A percentile compares a stretch with the other conserved stretches of the same genome.
These are phyloP conservation scores for Drosophila quadrilineata DNA, from an alignment of 1,140 invertebrate genomes.

Conservation along the genomic window DNA sequence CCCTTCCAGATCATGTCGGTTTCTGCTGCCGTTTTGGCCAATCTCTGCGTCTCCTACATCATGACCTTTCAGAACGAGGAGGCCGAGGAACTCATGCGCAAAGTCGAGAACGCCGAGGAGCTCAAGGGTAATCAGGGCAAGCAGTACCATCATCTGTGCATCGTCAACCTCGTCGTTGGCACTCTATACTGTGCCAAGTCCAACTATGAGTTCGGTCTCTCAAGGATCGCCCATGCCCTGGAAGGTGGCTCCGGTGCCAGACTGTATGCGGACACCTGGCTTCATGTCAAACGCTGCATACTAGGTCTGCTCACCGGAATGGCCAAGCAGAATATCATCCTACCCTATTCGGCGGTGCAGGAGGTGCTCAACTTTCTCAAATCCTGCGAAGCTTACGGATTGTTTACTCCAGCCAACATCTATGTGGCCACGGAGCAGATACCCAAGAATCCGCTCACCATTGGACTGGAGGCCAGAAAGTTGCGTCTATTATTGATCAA, in stretches of 20 bases:
- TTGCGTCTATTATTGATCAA: conserved; percentile 63
- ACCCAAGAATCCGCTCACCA: conserved; percentile 68
- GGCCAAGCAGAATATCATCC: conserved; percentile 92
- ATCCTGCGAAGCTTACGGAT: conserved; percentile 87
- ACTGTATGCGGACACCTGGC: conserved; percentile 97
- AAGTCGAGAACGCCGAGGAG: conserved; percentile 98
- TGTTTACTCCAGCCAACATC: conserved; percentile 78
- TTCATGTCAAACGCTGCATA: conserved; percentile 96
- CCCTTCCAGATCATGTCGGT: conserved; percentile 91
- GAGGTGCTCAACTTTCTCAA: conserved; percentile 95
- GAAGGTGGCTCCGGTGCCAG: conserved; percentile 75
- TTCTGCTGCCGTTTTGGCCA: conserved; percentile 98
- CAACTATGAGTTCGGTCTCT: conserved; percentile 99
- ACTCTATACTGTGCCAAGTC: conserved; percentile 99
- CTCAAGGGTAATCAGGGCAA: conserved; percentile 95
- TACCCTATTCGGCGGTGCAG: conserved; percentile 91
- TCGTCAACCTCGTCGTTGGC: conserved; percentile 99
- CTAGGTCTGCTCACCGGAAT: conserved; percentile 94
- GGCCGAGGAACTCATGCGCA: conserved; percentile 98
- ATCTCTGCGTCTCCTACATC: conserved; percentile 99
- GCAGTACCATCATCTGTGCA: conserved; percentile 98
- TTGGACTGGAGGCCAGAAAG: conserved; percentile 78
- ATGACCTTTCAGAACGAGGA: conserved; percentile 99
- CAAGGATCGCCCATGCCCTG: conserved; percentile 87
- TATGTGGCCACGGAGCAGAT: conserved; percentile 67